Base-by-base conservation (phyloP, 2,888 invertebrate genomes). In the Melinaea marsaeus region DNA sequence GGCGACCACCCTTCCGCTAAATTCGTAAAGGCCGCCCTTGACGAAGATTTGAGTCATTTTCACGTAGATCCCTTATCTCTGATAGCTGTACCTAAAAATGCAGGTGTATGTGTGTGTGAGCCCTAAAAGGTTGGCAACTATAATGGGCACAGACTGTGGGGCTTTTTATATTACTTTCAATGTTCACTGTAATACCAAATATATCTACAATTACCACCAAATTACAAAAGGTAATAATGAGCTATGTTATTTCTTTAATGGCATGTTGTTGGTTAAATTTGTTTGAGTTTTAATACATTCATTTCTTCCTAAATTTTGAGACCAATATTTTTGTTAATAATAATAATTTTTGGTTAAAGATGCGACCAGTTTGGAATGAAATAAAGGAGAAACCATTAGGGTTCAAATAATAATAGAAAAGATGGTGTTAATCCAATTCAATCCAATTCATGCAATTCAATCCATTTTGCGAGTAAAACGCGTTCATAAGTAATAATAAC, bases 1-100 rank as follows among this genome's bases (percentile, higher is more conserved):
- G 51, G 58, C 62, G 45, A 48, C 55, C 61, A 45, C 62, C 66
- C 66, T 64, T 62, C 62, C 54, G 56, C 59, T 62, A 64, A 64
- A 47, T 60, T 62, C 66, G 64, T 67, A 67, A 67, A 67, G 64
- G 62, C 62, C 56, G 62, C 64, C 66, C 66, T 64, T 62, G 64
- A 66, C 66, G 64, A 64, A 62, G 66, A 66, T 66, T 69, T 66
- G 62, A 66, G 66, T 66, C 64, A 63, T 63, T 69, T 63, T 64
- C 66, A 65, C 61, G 66, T 62, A 58, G 59, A 61, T 32, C 51
- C 63, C 64, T 69, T 66, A 66, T 69, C 68, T 69, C 64, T 69
- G 66, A 69, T 66, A 69, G 68, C 68, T 65, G 64, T 61, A 64
- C 64, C 63, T 64, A 69, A 68, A 64, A 61, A 66, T 66, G 68